These are phyloP conservation scores for Passer domesticus DNA, from an alignment of 2,113 vertebrate species.

Conservation along the genomic window DNA sequence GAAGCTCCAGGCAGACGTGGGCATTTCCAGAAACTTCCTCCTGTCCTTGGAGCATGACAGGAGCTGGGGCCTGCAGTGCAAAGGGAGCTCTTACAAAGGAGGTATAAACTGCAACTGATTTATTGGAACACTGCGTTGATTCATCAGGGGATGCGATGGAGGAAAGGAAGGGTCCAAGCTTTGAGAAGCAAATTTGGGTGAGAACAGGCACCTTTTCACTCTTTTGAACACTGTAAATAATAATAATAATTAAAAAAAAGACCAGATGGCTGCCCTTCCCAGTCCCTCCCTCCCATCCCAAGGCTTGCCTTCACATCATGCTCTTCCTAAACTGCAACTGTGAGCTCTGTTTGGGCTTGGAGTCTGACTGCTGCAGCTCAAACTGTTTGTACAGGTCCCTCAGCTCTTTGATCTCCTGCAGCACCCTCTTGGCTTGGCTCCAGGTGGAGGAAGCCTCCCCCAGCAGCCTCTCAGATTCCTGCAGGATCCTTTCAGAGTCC, in stretches of 20 bases:
- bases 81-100: conserved; percentile 23
- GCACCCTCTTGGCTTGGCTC: conserved; percentile 86
- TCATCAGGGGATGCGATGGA: neutral
- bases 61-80: neutral
- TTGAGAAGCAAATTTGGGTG: neutral
- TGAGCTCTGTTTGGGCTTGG: conserved; percentile 66
- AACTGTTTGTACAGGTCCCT: conserved; percentile 83
- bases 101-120: neutral
- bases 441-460: conserved; percentile 84
- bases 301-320: conserved; percentile 79
- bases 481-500: conserved; percentile 76
- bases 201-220: conserved; percentile 54
- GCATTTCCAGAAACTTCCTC: neutral
- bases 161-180: conserved; percentile 4
- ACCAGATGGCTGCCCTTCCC: neutral
- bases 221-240: conserved; percentile 46
- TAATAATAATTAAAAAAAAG: conserved; percentile 9
- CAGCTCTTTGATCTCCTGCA: conserved; percentile 90
- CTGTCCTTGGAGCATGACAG: neutral
- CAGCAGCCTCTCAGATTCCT: conserved; percentile 85
- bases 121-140: neutral
- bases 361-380: conserved; percentile 74
- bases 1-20: neutral
- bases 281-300: neutral
- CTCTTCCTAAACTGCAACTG: conserved; percentile 81